phyloP scores from a whole-genome alignment of 1,140 invertebrate genomes.

The Riptortus pedestris region DNA sequence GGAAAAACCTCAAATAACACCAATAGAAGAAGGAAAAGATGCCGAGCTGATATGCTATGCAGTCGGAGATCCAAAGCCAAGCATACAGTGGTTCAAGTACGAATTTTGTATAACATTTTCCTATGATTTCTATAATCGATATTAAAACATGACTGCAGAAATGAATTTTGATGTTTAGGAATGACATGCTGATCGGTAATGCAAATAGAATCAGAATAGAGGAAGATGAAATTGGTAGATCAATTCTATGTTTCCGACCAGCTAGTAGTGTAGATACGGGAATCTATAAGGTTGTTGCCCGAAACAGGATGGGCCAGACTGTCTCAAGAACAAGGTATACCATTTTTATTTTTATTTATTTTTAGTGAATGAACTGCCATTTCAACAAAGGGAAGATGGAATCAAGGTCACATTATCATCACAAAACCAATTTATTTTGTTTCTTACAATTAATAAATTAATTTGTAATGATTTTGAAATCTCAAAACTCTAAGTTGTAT shows the following conservation, averaged over 20 bases:
- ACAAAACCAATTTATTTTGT: too few relatives aligned
- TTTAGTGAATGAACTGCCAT: too few relatives aligned
- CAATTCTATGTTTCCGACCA: slow-evolving; percentile 62
- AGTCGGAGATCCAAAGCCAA: slow-evolving; percentile 78
- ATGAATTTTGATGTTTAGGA: slow-evolving; percentile 42
- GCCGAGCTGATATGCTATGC: slow-evolving; percentile 72
- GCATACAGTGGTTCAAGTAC: slow-evolving; percentile 88
- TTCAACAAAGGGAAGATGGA: too few relatives aligned
- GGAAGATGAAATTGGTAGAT: slow-evolving; percentile 64
- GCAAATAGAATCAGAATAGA: slow-evolving; percentile 63
- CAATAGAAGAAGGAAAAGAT: slow-evolving; percentile 66
- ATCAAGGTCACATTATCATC: too few relatives aligned
- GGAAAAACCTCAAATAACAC: slow-evolving; percentile 65
- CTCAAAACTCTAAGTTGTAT: too few relatives aligned
- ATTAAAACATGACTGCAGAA: too few relatives aligned
- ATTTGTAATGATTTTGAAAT: too few relatives aligned
- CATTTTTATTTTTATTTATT: too few relatives aligned
- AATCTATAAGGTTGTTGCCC: slow-evolving; percentile 88
- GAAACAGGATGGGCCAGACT: slow-evolving; percentile 73
- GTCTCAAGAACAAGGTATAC: slow-evolving; percentile 47
- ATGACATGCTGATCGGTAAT: slow-evolving; percentile 74
- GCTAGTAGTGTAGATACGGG: slow-evolving; percentile 72
- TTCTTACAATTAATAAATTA: too few relatives aligned
- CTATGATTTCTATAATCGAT: background rate
- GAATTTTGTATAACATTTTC: slow-evolving; percentile 21